Evolutionary conservation across 2,113 vertebrate genomes (phyloP).

Genomic region (Tychaedon coryphoeus): DNA sequence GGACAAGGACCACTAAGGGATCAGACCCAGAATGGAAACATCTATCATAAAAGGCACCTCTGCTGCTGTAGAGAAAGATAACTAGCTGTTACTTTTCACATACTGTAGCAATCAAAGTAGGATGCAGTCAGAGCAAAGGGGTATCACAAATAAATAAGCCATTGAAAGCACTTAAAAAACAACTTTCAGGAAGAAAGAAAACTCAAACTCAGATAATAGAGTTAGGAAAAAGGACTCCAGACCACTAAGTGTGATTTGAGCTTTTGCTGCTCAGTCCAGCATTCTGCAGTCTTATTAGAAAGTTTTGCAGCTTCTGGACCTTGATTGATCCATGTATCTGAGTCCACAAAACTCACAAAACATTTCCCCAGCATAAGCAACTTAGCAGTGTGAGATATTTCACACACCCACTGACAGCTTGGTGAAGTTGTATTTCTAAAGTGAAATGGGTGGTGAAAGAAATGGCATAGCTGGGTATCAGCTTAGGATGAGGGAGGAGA

Average conservation of each 20-base stretch:
- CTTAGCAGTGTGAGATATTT: not conserved
- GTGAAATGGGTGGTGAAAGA: not conserved
- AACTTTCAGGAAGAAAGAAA: not conserved
- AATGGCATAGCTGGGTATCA: not conserved
- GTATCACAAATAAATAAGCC: not conserved
- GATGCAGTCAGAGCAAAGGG: not conserved
- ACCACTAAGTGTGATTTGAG: not conserved
- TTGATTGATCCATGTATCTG: not conserved
- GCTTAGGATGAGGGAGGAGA: not conserved
- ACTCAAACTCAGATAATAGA: not conserved
- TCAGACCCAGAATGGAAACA: not conserved
- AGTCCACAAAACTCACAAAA: not conserved
- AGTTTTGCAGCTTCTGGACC: not conserved
- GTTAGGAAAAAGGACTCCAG: not conserved
- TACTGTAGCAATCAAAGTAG: not conserved
- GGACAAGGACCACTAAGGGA: not conserved
- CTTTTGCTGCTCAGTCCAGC: not conserved
- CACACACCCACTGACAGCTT: not conserved
- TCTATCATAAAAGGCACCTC: not conserved
- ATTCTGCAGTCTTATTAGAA: not conserved
- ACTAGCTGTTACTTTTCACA: not conserved
- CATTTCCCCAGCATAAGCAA: rapidly evolving
- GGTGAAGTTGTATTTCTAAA: not conserved
- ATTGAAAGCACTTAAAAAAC: not conserved
- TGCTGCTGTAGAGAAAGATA: not conserved